A percentile compares a stretch with the other conserved stretches of the same genome.
Conservation (phyloP, 2,113 vertebrate genomes). For the Corythoichthys haematopterus region DNA sequence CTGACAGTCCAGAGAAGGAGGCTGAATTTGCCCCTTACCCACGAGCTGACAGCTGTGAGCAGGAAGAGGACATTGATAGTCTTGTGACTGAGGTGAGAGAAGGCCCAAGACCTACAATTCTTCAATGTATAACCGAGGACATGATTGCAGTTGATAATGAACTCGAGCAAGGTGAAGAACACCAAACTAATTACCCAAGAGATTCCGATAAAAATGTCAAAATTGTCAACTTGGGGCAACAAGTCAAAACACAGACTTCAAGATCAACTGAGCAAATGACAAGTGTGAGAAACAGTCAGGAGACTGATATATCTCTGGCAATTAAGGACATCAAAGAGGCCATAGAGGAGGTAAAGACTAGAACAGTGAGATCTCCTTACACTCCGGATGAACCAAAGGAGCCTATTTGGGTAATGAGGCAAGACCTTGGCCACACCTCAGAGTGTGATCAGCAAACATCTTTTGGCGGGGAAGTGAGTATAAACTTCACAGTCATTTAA, state of each 20-base stretch:
- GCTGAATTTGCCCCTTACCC: conserved; percentile 93
- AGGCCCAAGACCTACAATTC: conserved; percentile 83
- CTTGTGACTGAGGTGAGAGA: conserved; percentile 83
- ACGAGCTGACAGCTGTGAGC: conserved; percentile 87
- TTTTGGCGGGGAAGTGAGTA: conserved; percentile 86
- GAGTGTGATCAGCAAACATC: conserved; percentile 83
- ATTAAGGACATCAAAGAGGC: conserved; percentile 98
- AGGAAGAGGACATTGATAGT: conserved; percentile 88
- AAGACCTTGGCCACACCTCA: conserved; percentile 89
- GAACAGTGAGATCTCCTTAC: conserved; percentile 93
- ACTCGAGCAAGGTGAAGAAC: conserved; percentile 67
- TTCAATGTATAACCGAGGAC: conserved; percentile 29
- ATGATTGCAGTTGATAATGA: conserved; percentile 26
- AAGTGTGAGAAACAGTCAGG: conserved; percentile 77
- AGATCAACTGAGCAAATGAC: conserved; percentile 58
- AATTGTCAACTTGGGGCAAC: neutral
- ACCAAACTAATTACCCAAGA: conserved; percentile 36
- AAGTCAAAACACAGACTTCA: conserved; percentile 9
- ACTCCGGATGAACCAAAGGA: conserved; percentile 96
- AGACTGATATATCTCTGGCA: conserved; percentile 91
- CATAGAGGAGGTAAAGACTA: conserved; percentile 94
- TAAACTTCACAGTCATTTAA: neutral
- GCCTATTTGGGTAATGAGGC: conserved; percentile 97
- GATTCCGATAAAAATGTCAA: conserved; percentile 14
- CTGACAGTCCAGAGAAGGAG: conserved; percentile 93